Conservation (phyloP, 2,797 vertebrate genomes). For the Mormyrus proboscirostris region DNA sequence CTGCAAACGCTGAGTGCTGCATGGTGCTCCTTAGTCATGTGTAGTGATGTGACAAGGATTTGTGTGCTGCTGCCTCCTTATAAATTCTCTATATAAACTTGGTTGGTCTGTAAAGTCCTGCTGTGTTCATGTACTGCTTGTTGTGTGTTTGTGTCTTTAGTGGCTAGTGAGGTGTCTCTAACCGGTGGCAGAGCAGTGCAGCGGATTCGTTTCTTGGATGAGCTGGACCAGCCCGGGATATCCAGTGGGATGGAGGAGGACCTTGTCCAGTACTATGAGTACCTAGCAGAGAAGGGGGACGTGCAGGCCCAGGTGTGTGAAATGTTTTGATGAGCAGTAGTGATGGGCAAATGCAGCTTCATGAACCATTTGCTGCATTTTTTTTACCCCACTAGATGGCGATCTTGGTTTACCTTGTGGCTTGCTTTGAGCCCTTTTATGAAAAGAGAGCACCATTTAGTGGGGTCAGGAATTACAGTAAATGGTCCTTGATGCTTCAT, state of each 20-base stretch:
- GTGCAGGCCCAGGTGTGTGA: conserved; percentile 87
- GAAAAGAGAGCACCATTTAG: not conserved
- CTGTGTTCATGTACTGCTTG: not conserved
- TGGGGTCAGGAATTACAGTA: not conserved
- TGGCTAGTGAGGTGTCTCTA: conserved; percentile 90
- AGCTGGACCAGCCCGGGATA: conserved; percentile 90
- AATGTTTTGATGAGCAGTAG: not conserved
- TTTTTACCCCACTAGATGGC: not conserved
- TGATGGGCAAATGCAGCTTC: not conserved
- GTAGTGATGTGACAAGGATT: not conserved
- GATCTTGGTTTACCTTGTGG: not conserved
- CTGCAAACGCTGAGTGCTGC: not conserved
- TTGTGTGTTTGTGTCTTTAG: conserved; percentile 42
- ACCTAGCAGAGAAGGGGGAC: conserved; percentile 94
- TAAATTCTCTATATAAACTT: not conserved
- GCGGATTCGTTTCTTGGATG: conserved; percentile 86
- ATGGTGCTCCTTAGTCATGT: not conserved
- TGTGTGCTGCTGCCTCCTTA: not conserved
- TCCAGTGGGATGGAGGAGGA: conserved; percentile 95
- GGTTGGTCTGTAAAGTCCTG: not conserved
- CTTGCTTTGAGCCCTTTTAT: not conserved
- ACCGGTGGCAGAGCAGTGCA: conserved; percentile 93
- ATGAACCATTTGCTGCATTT: not conserved
- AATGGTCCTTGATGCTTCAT: not conserved
- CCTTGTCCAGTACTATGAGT: conserved; percentile 97